Conservation (phyloP, 2,888 invertebrate genomes). For the Hypsopygia costalis region DNA sequence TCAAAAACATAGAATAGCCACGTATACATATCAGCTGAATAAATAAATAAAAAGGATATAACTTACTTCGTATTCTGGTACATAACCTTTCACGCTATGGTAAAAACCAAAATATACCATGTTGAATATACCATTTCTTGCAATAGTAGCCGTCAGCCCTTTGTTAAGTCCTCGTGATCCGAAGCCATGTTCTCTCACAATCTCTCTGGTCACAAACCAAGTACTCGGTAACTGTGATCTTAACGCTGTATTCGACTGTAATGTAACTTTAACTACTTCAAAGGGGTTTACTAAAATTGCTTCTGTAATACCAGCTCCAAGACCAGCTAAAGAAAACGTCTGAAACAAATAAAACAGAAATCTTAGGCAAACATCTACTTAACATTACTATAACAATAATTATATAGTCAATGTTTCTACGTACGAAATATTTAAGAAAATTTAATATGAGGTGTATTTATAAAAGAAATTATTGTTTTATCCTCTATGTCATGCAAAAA, state of each 20-base stretch:
- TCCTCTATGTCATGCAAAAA: too few relatives aligned
- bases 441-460: too few relatives aligned
- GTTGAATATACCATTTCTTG: conserved; percentile 94
- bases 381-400: too few relatives aligned
- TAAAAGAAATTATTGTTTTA: too few relatives aligned
- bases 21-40: too few relatives aligned
- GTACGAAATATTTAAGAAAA: too few relatives aligned
- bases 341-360: conserved; percentile 67
- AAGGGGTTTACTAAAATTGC: conserved; percentile 96
- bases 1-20: too few relatives aligned
- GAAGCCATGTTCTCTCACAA: conserved; percentile 87
- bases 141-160: conserved; percentile 93
- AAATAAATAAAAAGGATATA: too few relatives aligned
- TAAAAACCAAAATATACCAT: conserved; percentile 98
- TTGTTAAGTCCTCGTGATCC: conserved; percentile 91
- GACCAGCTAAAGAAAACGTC: conserved; percentile 93
- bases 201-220: conserved; percentile 89
- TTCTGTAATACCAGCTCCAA: conserved; percentile 95
- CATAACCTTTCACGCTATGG: conserved; percentile 90
- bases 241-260: conserved; percentile 87
- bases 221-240: conserved; percentile 86
- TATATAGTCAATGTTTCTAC: too few relatives aligned
- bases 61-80: conserved; percentile 83
- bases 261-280: conserved; percentile 96
- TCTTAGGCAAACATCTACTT: too few relatives aligned